Percentiles rank a stretch among this genome's conserved stretches.
These are phyloP conservation scores for Thecocarcelia acutangulata DNA, from an alignment of 2,888 invertebrate species.

Conservation along the genomic window DNA sequence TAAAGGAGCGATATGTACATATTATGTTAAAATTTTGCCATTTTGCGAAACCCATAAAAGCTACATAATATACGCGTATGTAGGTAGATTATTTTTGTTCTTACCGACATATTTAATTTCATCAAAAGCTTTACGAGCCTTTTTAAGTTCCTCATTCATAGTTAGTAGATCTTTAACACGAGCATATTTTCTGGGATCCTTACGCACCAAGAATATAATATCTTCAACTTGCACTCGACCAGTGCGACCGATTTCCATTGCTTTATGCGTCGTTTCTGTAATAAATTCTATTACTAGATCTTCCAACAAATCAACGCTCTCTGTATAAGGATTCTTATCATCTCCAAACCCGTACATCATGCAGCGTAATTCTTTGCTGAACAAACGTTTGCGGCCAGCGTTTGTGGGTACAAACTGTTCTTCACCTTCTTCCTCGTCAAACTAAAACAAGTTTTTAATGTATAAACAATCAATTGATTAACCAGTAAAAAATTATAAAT, in stretches of 20 bases:
- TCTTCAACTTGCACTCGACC: conserved; percentile 99
- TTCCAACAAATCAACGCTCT: conserved; percentile 98
- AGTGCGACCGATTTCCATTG: conserved; percentile 98
- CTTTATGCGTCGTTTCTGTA: conserved; percentile 95
- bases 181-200: conserved; percentile 97
- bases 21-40: no score
- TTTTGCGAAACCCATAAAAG: no score
- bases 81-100: no score
- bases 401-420: conserved; percentile 87
- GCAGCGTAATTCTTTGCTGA: conserved; percentile 95
- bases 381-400: conserved; percentile 90
- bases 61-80: no score
- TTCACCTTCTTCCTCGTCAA: conserved; percentile 85
- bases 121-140: conserved; percentile 99
- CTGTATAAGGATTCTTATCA: conserved; percentile 99
- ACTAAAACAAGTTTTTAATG: conserved; percentile 70
- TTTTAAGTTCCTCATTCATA: conserved; percentile 99
- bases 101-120: conserved; percentile 97
- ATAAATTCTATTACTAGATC: conserved; percentile 99
- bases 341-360: conserved; percentile 99
- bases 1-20: no score
- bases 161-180: conserved; percentile 97
- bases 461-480: neutral
- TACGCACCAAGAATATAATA: conserved; percentile 96
- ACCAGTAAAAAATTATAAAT: no score